Evolutionary conservation across 1,140 invertebrate genomes (phyloP).

Genomic region (Drosophila willistoni): DNA sequence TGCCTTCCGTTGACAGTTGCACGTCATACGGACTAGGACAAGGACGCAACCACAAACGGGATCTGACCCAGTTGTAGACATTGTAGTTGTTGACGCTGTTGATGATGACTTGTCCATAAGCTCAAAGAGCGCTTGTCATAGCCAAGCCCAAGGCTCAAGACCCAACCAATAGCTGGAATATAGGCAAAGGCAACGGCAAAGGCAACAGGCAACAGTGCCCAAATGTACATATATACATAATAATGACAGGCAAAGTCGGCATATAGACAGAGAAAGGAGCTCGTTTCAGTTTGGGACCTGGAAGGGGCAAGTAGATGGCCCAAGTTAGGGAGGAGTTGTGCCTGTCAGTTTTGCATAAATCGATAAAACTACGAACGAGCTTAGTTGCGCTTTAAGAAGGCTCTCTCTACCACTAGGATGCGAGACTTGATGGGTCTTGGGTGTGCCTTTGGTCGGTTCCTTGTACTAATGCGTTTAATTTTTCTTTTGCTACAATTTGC

Average conservation of each 20-base stretch:
- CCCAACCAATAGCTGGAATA: slow-evolving; percentile 12
- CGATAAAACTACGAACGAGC: slow-evolving; percentile 56
- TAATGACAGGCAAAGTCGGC: slow-evolving; percentile 49
- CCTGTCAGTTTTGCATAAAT: slow-evolving; percentile 68
- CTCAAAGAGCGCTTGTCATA: slow-evolving; percentile 60
- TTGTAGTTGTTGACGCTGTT: slow-evolving; percentile 6
- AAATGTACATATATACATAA: slow-evolving; percentile 63
- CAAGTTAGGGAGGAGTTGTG: neutral
- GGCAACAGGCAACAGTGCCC: slow-evolving; percentile 38
- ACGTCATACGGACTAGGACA: slow-evolving; percentile 59
- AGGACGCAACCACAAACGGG: slow-evolving; percentile 33
- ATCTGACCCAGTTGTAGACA: slow-evolving; percentile 59
- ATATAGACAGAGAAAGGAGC: neutral
- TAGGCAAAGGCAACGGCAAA: neutral
- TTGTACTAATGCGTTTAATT: slow-evolving; percentile 73
- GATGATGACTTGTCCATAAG: slow-evolving; percentile 35
- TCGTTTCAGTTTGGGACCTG: too few species aligned
- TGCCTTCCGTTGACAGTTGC: slow-evolving; percentile 62
- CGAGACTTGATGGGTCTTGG: neutral
- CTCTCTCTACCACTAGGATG: slow-evolving; percentile 18
- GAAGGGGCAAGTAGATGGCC: neutral
- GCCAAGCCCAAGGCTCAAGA: slow-evolving; percentile 27
- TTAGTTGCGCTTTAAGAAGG: slow-evolving; percentile 54
- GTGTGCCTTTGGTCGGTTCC: slow-evolving; percentile 32
- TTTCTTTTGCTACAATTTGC: slow-evolving; percentile 76